phyloP scores from a whole-genome alignment of 2,113 vertebrate species.

The Daubentonia madagascariensis region DNA sequence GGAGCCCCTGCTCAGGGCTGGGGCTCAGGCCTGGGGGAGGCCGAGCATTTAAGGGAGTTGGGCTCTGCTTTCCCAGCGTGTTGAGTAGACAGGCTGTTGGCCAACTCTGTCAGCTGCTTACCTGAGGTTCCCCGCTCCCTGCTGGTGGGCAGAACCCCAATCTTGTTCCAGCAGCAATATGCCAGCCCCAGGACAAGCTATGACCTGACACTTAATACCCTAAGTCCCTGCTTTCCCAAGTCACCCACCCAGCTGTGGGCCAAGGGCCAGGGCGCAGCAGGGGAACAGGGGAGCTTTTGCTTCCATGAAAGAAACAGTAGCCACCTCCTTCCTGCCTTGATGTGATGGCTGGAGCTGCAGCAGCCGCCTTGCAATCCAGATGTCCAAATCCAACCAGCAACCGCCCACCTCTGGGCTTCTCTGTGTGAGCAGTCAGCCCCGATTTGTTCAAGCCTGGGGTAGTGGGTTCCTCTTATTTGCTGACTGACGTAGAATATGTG shows the following conservation, averaged over 20 bases:
- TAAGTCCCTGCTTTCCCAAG: background rate
- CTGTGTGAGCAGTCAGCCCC: background rate
- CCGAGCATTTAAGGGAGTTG: background rate
- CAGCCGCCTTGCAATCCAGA: background rate
- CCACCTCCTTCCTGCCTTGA: background rate
- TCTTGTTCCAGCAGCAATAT: background rate
- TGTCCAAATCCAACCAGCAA: background rate
- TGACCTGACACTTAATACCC: background rate
- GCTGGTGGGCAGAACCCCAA: background rate
- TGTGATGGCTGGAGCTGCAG: background rate
- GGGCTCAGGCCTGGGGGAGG: background rate
- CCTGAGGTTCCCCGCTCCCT: background rate
- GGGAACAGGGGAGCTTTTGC: background rate
- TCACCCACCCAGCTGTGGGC: background rate
- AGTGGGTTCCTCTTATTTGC: background rate
- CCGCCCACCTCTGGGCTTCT: background rate
- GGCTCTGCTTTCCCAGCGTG: background rate
- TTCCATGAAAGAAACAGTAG: background rate
- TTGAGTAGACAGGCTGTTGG: background rate
- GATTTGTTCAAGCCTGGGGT: background rate
- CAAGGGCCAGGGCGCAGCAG: background rate
- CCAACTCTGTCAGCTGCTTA: background rate
- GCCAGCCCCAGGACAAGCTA: background rate
- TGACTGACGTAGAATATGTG: fast-evolving
- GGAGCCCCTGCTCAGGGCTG: background rate